Evolutionary conservation across 1,140 invertebrate genomes (phyloP).

Genomic region (Rhopalosiphum padi): DNA sequence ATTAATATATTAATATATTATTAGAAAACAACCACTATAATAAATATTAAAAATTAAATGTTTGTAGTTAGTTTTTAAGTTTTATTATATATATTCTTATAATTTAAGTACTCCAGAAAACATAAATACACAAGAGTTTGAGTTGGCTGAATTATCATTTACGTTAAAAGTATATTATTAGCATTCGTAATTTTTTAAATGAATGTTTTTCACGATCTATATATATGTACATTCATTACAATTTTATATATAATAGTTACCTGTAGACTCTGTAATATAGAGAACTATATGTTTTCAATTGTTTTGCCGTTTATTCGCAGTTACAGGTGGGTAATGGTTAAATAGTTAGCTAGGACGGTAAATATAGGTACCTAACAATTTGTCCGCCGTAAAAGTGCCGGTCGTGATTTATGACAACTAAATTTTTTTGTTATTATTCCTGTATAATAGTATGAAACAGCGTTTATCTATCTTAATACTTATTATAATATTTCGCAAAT

Average conservation of each 20-base stretch:
- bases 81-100: neutral
- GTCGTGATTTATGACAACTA: neutral
- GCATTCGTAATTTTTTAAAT: neutral
- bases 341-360: neutral
- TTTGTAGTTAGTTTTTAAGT: neutral
- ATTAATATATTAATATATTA: neutral
- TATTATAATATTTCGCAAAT: neutral
- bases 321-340: neutral
- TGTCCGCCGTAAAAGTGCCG: neutral
- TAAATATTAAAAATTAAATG: neutral
- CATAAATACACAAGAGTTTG: neutral
- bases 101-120: neutral
- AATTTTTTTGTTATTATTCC: neutral
- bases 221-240: neutral
- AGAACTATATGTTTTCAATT: neutral
- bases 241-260: neutral
- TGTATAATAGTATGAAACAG: neutral
- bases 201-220: neutral
- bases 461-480: neutral
- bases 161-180: neutral
- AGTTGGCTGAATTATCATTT: neutral
- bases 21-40: neutral
- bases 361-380: neutral
- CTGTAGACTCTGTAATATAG: neutral
- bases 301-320: neutral